Conservation (phyloP, 2,888 invertebrate species). For the Carpatolechia fugitivella region DNA sequence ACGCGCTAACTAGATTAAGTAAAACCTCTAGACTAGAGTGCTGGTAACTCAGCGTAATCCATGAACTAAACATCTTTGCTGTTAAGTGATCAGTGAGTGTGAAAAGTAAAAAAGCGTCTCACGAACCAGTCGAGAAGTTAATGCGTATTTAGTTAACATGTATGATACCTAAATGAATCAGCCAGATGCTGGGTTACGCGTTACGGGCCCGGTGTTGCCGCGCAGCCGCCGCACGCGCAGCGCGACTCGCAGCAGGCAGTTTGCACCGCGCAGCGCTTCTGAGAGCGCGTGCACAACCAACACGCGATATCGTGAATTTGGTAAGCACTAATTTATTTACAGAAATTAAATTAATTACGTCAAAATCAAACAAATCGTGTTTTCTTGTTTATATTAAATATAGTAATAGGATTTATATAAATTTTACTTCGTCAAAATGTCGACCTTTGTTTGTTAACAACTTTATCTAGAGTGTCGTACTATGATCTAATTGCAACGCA, state of each 20-base stretch:
- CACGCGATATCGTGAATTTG: background rate
- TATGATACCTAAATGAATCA: no score
- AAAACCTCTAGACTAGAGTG: no score
- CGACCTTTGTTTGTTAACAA: constrained; percentile 17
- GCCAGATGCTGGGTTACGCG: background rate
- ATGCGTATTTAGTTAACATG: no score
- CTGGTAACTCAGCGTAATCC: no score
- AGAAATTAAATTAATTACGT: no score
- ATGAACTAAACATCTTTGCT: no score
- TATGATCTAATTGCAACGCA: background rate
- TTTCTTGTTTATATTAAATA: no score
- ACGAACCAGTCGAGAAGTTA: no score
- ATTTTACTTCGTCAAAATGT: background rate
- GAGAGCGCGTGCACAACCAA: constrained; percentile 17
- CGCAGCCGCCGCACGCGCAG: constrained; percentile 15
- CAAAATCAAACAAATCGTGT: no score
- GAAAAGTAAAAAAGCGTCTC: no score
- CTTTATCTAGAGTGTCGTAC: constrained; percentile 8
- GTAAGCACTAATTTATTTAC: background rate
- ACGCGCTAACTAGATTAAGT: no score
- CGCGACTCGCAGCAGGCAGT: constrained; percentile 25
- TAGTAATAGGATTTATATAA: background rate
- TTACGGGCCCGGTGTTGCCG: background rate
- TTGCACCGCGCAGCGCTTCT: constrained; percentile 15
- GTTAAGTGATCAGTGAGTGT: no score